Base-by-base conservation (phyloP, 2,797 vertebrate genomes). In the Enteromius unitaeniatus region DNA sequence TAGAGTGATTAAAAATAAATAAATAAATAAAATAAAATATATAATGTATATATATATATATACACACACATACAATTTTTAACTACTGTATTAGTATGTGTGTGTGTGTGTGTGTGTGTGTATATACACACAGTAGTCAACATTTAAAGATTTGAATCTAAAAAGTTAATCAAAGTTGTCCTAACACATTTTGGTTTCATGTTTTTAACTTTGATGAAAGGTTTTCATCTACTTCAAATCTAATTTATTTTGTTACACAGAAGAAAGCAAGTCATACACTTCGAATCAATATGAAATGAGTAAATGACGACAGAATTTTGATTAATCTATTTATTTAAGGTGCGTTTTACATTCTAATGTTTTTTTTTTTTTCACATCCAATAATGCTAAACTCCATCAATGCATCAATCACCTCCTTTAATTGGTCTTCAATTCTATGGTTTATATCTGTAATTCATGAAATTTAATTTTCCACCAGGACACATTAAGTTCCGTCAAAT, bases 401-500 rank as follows among this genome's bases (percentile, higher is more conserved):
- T 81, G 87, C 89, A 89, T 92, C 87, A 89, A 86, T 91, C 90
- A 92, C 47, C 87, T 89, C 68, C 73, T 64, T 89, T 92, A 91
- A 93, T 91, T 93, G 88, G 82, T 80, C 84, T 88, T 88, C 84
- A 88, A 60, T 90, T 87, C 85, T 67, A 90, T 88, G 85, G 72
- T 87, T 91, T 86, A 88, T 89, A 92, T 88, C 86, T 90, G 79
- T 87, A 91, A 87, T 85, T 89, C 72, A 83, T 88, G 72, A 83
- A 91, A 92, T 91, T 84, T 64, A 77, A 91, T 93, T 91, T 93
- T 89, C 87, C 85, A 88, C 88, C 69, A 86, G 87, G 89, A 90
- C 83, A 81, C 90, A 92, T 92, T 91, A 90, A 88, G 85, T 91
- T 90, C 89, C 86, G 90, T 93, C 92, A 91, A 88, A 92, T 93